These are phyloP conservation scores for Drosophila equinoxialis DNA, from an alignment of 1,140 invertebrate genomes.

Conservation along the genomic window DNA sequence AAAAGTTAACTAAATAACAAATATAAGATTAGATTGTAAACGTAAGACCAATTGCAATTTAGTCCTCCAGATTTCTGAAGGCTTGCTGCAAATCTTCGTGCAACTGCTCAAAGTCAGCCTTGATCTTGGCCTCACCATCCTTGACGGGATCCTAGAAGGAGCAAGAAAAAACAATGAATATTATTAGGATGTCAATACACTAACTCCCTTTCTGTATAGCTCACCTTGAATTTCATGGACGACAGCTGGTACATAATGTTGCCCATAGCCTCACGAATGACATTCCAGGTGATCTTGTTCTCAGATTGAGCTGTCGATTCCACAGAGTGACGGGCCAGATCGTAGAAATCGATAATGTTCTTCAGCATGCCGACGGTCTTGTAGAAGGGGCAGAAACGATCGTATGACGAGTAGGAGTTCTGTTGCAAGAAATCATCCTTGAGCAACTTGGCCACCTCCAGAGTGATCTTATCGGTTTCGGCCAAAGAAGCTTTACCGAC, in stretches of 20 bases:
- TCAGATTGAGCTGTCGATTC: constrained; percentile 99
- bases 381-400: constrained; percentile 99
- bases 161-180: not conserved
- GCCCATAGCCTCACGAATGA: constrained; percentile 98
- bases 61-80: constrained; percentile 99
- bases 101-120: constrained; percentile 97
- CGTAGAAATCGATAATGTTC: constrained; percentile 99
- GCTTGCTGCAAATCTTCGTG: constrained; percentile 97
- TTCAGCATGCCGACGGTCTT: constrained; percentile 99
- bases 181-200: not conserved
- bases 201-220: not conserved
- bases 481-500: constrained; percentile 99
- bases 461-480: constrained; percentile 99
- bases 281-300: constrained; percentile 99
- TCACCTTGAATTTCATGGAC: constrained; percentile 99
- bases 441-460: constrained; percentile 98
- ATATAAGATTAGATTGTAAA: constrained; percentile 78
- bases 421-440: constrained; percentile 99
- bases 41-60: constrained; percentile 82
- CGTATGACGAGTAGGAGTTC: constrained; percentile 98
- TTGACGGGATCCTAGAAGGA: constrained; percentile 95
- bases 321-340: constrained; percentile 98
- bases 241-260: constrained; percentile 98
- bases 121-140: constrained; percentile 98
- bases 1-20: constrained; percentile 81